Evolutionary conservation across 2,888 invertebrate genomes (phyloP), one percentile per base, ranked within the genome.

Genomic region (Erannis defoliaria): DNA sequence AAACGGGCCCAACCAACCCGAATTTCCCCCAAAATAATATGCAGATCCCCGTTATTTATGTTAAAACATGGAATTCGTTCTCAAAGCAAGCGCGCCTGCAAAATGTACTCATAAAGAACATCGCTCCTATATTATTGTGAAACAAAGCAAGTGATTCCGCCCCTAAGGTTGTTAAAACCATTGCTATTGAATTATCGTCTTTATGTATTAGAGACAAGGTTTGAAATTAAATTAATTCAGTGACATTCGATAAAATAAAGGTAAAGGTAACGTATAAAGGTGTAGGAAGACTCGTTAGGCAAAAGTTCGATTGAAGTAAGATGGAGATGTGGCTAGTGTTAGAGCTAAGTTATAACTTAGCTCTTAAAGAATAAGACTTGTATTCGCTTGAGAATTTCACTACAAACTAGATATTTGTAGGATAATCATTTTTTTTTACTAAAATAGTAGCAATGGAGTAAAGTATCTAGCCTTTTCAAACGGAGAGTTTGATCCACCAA

Each of bases 11-110:
- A 46, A 26, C 35, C 2, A 26, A 12, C 6, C 55, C 19, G 10
- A 42, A 37, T 19, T 35, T 55, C 14, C n/a, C 8, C 35, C 23
- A 45, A 56, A 62, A 40, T 51, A 57, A 57, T 56, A 62, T 62
- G 62, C 62, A 62, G 42, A 62, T 62, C 42, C 53, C 56, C 21
- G 42, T 62, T 57, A 62, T 62, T 62, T 62, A 62, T 57, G 62
- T 62, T 62, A 62, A 57, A 57, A 53, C 56, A 62, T 53, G 62
- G 57, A 62, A 57, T 57, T 57, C 62, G 23, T 57, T 57, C 46
- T 35, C 57, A 55, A 59, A 63, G 51, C 55, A 35, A 48, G 50
- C 59, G 45, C 59, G 59, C 55, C 38, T 50, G 55, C 48, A 49
- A 59, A 64, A 64, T 59, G 55, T 64, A 23, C 40, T 53, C 59